phyloP scores from a whole-genome alignment of 1,140 invertebrate genomes.

The Piezodorus guildinii region DNA sequence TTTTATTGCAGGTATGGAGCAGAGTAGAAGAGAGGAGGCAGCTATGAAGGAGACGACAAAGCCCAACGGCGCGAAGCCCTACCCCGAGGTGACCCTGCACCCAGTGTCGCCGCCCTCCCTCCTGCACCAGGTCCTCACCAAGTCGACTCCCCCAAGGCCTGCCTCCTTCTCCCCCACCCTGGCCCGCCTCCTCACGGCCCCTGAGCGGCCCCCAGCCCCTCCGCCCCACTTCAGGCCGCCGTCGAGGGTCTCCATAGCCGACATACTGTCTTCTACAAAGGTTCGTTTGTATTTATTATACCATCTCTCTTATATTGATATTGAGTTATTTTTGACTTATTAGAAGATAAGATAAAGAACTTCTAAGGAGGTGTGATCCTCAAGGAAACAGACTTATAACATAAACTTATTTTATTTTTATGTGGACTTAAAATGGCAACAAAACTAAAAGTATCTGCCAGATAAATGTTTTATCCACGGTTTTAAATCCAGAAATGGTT shows the following conservation, averaged over 20 bases:
- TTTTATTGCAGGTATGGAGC: neutral
- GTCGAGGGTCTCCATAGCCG: constrained; percentile 50
- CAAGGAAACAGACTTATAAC: too few species aligned
- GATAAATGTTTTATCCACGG: too few species aligned
- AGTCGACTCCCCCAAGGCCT: constrained; percentile 31
- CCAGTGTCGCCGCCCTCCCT: constrained; percentile 58
- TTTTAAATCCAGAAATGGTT: too few species aligned
- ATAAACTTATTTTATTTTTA: too few species aligned
- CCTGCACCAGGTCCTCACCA: constrained; percentile 62
- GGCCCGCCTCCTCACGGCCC: constrained; percentile 60
- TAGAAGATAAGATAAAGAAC: too few species aligned
- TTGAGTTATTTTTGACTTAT: too few species aligned
- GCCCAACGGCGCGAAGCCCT: constrained; percentile 42
- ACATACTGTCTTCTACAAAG: constrained; percentile 36
- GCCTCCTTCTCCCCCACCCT: constrained; percentile 63
- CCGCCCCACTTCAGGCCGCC: constrained; percentile 28
- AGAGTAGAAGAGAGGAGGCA: neutral
- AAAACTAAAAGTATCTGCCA: too few species aligned
- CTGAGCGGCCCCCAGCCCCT: constrained; percentile 35
- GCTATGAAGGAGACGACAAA: constrained; percentile 20
- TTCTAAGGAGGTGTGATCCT: too few species aligned
- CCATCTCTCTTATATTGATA: too few species aligned
- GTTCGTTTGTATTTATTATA: constrained; percentile 19
- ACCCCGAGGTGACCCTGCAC: constrained; percentile 63
- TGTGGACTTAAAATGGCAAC: too few species aligned